phyloP scores from a whole-genome alignment of 2,797 vertebrate species.

The Pogoniulus pusillus region DNA sequence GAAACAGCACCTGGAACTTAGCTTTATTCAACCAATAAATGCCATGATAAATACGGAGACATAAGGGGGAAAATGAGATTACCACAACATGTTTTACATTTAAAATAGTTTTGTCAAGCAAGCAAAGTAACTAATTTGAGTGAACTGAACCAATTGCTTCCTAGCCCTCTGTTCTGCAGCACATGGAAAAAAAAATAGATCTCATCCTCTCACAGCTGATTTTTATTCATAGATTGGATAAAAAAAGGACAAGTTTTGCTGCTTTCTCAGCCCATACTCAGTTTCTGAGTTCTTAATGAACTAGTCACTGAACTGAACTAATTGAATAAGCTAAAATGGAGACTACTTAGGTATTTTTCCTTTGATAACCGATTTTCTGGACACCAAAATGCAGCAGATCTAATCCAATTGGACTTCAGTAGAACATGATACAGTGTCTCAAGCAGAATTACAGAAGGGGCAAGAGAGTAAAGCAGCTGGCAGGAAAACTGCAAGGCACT shows the following conservation, averaged over 20 bases:
- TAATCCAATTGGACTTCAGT: conserved; percentile 27
- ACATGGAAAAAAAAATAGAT: conserved; percentile 9
- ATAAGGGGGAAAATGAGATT: conserved; percentile 20
- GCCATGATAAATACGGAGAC: conserved; percentile 1
- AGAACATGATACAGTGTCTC: background rate
- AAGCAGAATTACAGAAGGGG: background rate
- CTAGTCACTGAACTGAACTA: conserved; percentile 49
- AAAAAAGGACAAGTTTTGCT: conserved; percentile 10
- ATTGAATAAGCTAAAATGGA: conserved; percentile 54
- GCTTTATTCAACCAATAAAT: conserved; percentile 46
- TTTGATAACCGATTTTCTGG: conserved; percentile 38
- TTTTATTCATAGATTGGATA: conserved; percentile 48
- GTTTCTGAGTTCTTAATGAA: conserved; percentile 50
- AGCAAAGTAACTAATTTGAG: conserved; percentile 23
- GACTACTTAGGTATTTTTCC: conserved; percentile 55
- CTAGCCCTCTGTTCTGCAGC: conserved; percentile 19
- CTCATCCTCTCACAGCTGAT: conserved; percentile 41
- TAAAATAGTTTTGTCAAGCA: conserved; percentile 51
- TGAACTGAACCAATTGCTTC: conserved; percentile 37
- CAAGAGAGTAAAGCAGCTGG: background rate
- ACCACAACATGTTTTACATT: conserved; percentile 49
- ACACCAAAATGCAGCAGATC: conserved; percentile 30
- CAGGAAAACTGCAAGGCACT: background rate
- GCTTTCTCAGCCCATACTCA: conserved; percentile 40
- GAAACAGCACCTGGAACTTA: conserved; percentile 45